A percentile compares a stretch with the other conserved stretches of the same genome.
These are phyloP conservation scores for Eristalinus aeneus DNA, from an alignment of 2,888 invertebrate species.

Conservation along the genomic window DNA sequence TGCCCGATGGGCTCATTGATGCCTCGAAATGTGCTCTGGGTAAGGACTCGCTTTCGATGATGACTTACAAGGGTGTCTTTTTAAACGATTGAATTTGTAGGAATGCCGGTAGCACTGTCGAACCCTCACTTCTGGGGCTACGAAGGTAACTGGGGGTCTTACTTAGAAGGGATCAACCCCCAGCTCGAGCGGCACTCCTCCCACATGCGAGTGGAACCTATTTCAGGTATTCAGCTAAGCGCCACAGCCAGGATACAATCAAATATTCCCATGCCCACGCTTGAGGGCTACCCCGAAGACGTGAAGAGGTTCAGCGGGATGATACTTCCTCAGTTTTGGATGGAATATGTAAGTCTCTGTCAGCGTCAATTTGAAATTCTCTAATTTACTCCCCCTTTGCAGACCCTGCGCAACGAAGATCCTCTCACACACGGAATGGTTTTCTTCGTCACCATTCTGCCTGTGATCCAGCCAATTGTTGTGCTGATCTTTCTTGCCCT, in stretches of 20 bases:
- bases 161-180: constrained; percentile 85
- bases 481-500: constrained; percentile 26
- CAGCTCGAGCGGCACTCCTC: constrained; percentile 84
- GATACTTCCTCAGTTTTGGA: constrained; percentile 85
- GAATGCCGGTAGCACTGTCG: constrained; percentile 86
- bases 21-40: constrained; percentile 85
- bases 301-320: constrained; percentile 82
- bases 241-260: constrained; percentile 49
- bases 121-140: constrained; percentile 86
- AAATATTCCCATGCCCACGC: constrained; percentile 36
- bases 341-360: constrained; percentile 84
- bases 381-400: not conserved
- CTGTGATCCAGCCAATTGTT: constrained; percentile 55
- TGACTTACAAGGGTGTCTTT: not conserved
- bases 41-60: constrained; percentile 75
- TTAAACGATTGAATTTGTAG: constrained; percentile 78
- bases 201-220: constrained; percentile 86
- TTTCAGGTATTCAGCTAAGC: constrained; percentile 83
- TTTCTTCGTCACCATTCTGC: constrained; percentile 34
- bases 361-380: not conserved
- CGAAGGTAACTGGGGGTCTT: constrained; percentile 77
- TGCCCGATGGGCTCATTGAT: constrained; percentile 84
- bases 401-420: constrained; percentile 25
- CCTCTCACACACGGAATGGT: constrained; percentile 30
- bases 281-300: constrained; percentile 73